phyloP scores from a whole-genome alignment of 1,140 invertebrate genomes.

The Pantala flavescens region DNA sequence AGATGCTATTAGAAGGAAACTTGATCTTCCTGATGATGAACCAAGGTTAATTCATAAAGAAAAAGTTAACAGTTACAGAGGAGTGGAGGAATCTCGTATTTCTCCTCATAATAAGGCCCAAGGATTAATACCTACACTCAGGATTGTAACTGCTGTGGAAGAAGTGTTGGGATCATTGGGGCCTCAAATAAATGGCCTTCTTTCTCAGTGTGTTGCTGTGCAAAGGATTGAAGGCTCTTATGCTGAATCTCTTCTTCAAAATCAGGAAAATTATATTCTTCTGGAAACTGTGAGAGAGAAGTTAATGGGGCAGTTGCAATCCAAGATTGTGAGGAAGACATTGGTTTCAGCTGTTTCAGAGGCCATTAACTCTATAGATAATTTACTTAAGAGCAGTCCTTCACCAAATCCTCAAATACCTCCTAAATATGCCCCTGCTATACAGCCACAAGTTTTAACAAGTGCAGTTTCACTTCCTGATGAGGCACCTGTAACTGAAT shows the following conservation, averaged over 20 bases:
- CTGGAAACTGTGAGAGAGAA: slow-evolving; percentile 78
- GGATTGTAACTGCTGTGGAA: slow-evolving; percentile 66
- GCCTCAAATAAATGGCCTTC: slow-evolving; percentile 58
- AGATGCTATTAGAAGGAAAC: slow-evolving; percentile 38
- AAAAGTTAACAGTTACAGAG: slow-evolving; percentile 21
- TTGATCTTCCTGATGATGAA: slow-evolving; percentile 27
- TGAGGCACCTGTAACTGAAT: slow-evolving; percentile 16
- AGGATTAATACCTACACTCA: slow-evolving; percentile 30
- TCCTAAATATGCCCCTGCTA: not conserved
- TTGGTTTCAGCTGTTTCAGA: slow-evolving; percentile 49
- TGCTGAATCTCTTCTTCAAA: slow-evolving; percentile 56
- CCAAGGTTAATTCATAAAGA: slow-evolving; percentile 15
- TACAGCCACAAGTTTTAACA: not conserved
- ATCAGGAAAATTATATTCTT: slow-evolving; percentile 57
- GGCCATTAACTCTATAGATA: slow-evolving; percentile 34
- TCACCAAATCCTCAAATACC: not conserved
- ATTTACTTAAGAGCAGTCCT: slow-evolving; percentile 15
- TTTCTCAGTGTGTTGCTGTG: slow-evolving; percentile 61
- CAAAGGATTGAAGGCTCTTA: slow-evolving; percentile 59
- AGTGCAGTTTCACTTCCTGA: not conserved
- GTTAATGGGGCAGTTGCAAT: slow-evolving; percentile 65
- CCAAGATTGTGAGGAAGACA: slow-evolving; percentile 55
- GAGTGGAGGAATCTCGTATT: slow-evolving; percentile 27
- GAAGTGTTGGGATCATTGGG: slow-evolving; percentile 67
- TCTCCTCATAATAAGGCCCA: slow-evolving; percentile 26